Base-by-base conservation (phyloP, 2,888 invertebrate genomes). In the Lithodes maja region DNA sequence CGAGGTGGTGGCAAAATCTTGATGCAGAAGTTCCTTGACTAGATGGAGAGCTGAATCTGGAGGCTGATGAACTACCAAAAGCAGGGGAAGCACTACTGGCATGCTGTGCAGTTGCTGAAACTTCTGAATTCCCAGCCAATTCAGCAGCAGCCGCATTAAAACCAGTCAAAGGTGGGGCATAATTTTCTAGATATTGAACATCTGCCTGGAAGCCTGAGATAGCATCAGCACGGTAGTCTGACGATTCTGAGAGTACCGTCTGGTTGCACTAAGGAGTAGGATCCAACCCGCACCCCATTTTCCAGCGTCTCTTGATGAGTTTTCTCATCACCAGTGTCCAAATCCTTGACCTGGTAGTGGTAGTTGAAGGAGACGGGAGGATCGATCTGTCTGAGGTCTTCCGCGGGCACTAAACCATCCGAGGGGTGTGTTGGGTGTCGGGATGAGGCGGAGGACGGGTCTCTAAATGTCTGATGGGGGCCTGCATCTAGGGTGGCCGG, bases 281-380 rank as follows among this genome's bases (percentile, higher is more conserved):
- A 68, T 5, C 90, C 90, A 33, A 80, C 77, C 61, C 86, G 17
- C n/a, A 86, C 86, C 2, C 90, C 90, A 68, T 90, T 81, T 9
- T 90, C 83, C 9, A 86, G 12, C 2, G 84, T n/a, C 75, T 90
- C 86, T n/a, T 86, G 49, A 52, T 83, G 86, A 17, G 75, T 75
- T 80, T 90, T 90, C 69, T 83, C 83, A 71, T 90, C 90, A 5
- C 90, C 86, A 0, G 90, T 90, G 50, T 90, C 86, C 7, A 7
- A 55, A 2, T 61, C 80, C 49, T 74, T 81, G 68, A 90, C 90
- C 33, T 79, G 69, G 80, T 90, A 90, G 2, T 54, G 74, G 86
- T 84, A 90, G 15, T 86, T 80, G 81, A 86, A 90, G 12, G 83
- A 84, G 17, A 55, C n/a, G 54, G 12, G 49, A 3, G 88, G 84